A percentile compares a stretch with the other conserved stretches of the same genome.
Conservation (phyloP, 2,888 invertebrate species). For the Rhaphigaster nebulosa region DNA sequence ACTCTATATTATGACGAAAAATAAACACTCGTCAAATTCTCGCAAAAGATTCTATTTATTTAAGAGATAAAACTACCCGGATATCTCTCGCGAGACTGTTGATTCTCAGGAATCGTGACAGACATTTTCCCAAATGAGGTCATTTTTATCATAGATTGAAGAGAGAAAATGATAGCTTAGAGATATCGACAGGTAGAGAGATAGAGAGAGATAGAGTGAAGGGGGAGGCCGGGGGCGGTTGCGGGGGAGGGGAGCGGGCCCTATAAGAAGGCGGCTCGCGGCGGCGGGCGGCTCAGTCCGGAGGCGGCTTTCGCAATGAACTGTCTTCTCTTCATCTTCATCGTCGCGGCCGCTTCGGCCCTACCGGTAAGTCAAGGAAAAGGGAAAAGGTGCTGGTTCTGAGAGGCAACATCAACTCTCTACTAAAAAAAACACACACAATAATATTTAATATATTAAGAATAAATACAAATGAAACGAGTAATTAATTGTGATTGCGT, state of each 20-base stretch:
- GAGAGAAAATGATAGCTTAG: not conserved
- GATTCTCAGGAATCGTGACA: not conserved
- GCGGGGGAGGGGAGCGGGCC: not conserved
- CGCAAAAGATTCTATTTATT: not conserved
- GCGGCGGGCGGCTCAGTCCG: not conserved
- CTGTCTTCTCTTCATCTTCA: constrained; percentile 14
- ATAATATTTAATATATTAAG: not conserved
- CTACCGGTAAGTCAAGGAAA: not conserved
- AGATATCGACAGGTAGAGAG: not conserved
- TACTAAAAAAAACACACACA: not conserved
- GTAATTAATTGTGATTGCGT: too few species aligned
- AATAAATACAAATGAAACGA: not conserved
- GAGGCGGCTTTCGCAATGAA: not conserved
- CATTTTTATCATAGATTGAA: not conserved
- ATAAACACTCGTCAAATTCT: not conserved
- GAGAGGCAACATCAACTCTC: not conserved
- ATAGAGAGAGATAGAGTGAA: not conserved
- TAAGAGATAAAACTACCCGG: not conserved
- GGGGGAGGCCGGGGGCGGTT: not conserved
- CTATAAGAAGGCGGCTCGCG: not conserved
- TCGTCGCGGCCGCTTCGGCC: constrained; percentile 6
- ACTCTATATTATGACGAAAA: not conserved
- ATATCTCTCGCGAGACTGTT: not conserved
- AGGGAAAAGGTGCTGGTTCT: not conserved
- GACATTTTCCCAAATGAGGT: not conserved